Conservation (phyloP, 2,113 vertebrate genomes). For the Cyphomyrus plagiostoma region DNA sequence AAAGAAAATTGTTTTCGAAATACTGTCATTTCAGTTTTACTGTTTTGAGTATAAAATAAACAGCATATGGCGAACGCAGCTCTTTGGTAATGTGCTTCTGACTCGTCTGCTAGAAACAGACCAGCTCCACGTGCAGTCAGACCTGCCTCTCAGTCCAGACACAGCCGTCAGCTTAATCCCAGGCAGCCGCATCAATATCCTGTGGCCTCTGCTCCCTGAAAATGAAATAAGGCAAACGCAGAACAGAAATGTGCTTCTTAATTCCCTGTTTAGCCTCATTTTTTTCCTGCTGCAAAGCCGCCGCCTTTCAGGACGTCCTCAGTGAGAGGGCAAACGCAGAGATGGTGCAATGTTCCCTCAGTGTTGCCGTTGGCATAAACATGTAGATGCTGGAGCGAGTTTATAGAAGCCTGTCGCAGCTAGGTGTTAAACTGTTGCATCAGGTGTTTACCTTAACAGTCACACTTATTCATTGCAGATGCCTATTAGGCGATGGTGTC, state of each 20-base stretch:
- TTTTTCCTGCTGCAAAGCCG: not conserved
- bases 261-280: not conserved
- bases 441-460: not conserved
- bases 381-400: not conserved
- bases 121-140: not conserved
- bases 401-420: not conserved
- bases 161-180: not conserved
- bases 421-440: not conserved
- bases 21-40: slow-evolving; percentile 3
- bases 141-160: not conserved
- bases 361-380: not conserved
- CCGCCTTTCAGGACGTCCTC: not conserved
- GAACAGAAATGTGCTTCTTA: not conserved
- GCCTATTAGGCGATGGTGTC: not conserved
- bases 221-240: not conserved
- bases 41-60: slow-evolving; percentile 9
- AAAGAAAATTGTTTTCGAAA: not conserved
- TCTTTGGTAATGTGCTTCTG: not conserved
- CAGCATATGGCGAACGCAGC: not conserved
- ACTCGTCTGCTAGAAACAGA: not conserved
- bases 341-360: not conserved
- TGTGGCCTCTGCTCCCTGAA: not conserved
- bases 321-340: not conserved
- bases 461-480: not conserved
- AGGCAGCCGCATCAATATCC: not conserved